Evolutionary conservation across 2,888 invertebrate genomes (phyloP).

Genomic region (Tineola bisselliella): DNA sequence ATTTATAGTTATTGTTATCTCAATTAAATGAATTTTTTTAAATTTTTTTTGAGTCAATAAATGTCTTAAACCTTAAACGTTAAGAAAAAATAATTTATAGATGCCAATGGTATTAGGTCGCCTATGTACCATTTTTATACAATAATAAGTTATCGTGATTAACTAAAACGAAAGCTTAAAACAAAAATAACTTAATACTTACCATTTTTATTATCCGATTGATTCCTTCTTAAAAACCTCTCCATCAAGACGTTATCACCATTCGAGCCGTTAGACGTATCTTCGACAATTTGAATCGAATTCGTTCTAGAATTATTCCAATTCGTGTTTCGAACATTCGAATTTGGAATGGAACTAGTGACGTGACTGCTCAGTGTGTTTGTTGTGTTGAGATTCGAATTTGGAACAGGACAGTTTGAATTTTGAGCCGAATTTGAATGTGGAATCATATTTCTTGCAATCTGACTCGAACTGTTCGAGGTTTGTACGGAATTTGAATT

Average conservation of each 20-base stretch:
- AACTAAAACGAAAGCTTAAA: too few species aligned
- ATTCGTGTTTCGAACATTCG: not conserved
- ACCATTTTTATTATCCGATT: conserved; percentile 32
- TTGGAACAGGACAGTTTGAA: not conserved
- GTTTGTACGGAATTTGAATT: not conserved
- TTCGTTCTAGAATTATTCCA: not conserved
- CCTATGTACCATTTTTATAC: too few species aligned
- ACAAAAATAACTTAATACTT: conserved; percentile 25
- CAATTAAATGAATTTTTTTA: too few species aligned
- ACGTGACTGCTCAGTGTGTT: too few species aligned
- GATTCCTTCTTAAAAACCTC: conserved; percentile 28
- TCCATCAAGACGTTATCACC: conserved; percentile 35
- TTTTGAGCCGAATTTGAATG: not conserved
- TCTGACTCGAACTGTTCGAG: not conserved
- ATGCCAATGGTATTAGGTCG: too few species aligned
- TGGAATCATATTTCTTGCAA: not conserved
- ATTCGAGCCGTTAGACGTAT: not conserved
- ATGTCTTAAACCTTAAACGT: too few species aligned
- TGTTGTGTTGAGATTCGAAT: not conserved
- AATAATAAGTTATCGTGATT: too few species aligned
- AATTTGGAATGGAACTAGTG: too few species aligned
- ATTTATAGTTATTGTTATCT: too few species aligned
- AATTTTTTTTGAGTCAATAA: too few species aligned
- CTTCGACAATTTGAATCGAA: not conserved
- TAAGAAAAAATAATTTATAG: too few species aligned